Percentiles rank a stretch among this genome's conserved stretches.
Evolutionary conservation across 2,113 vertebrate genomes (phyloP).

Genomic region (Lonchura striata): DNA sequence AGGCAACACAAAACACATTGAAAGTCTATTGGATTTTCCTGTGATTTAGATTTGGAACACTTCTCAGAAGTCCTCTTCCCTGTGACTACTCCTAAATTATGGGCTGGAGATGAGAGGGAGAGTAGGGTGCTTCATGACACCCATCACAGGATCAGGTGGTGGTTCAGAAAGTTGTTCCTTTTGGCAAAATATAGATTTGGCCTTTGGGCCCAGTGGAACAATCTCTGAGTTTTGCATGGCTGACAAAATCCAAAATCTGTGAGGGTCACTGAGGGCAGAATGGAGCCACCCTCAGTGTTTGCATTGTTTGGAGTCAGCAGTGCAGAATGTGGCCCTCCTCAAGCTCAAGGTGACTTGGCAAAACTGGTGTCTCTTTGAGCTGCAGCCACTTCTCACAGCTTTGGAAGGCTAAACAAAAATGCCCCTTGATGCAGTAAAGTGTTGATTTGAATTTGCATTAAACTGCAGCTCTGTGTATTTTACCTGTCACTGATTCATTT

Average conservation of each 20-base stretch:
- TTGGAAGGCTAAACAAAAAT: constrained; percentile 1
- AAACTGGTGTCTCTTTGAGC: background rate
- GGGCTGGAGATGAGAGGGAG: constrained; percentile 19
- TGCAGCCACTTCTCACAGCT: background rate
- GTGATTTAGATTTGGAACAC: background rate
- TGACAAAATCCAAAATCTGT: background rate
- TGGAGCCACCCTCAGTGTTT: background rate
- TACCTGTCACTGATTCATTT: constrained; percentile 76
- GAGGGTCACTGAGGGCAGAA: background rate
- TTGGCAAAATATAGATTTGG: background rate
- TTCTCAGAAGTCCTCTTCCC: background rate
- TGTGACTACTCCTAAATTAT: constrained; percentile 29
- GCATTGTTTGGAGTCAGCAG: background rate
- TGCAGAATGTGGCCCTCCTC: background rate
- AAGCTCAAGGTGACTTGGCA: background rate
- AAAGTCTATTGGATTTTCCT: background rate
- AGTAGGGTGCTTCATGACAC: background rate
- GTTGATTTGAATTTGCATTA: constrained; percentile 55
- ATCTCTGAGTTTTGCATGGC: background rate
- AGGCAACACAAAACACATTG: background rate
- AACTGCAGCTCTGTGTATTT: constrained; percentile 72
- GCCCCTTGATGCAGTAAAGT: background rate
- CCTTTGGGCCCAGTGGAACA: background rate
- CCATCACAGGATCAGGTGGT: background rate
- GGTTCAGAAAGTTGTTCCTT: background rate